Conservation (phyloP, 2,888 invertebrate genomes). For the Bombylius major region DNA sequence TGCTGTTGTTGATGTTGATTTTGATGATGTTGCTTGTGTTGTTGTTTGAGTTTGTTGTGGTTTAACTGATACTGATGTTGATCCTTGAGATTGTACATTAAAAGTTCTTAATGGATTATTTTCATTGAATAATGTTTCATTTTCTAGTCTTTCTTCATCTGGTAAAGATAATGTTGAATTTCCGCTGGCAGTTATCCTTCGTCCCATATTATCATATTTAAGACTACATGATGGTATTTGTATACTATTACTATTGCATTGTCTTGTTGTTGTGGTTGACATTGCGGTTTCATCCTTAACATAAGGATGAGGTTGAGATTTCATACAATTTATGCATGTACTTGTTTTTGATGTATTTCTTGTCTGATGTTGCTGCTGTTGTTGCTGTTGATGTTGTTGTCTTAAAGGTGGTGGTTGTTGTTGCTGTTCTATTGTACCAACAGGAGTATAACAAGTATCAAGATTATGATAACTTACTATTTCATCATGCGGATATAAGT, state of each 20-base stretch:
- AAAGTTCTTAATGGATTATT: conserved; percentile 21
- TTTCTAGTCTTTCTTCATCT: conserved; percentile 40
- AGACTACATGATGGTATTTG: conserved; percentile 31
- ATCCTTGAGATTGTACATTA: conserved; percentile 1
- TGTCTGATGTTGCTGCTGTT: conserved; percentile 1
- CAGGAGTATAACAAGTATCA: conserved; percentile 27
- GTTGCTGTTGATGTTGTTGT: conserved; percentile 20
- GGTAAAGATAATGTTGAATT: conserved; percentile 77
- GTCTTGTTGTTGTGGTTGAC: conserved; percentile 1
- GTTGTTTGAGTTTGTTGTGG: background rate
- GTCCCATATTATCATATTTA: conserved; percentile 83
- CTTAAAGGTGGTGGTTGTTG: conserved; percentile 15
- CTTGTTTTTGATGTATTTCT: conserved; percentile 18
- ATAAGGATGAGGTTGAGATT: conserved; percentile 14
- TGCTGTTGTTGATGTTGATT: conserved; percentile 14
- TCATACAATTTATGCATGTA: conserved; percentile 23
- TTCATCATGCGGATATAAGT: conserved; percentile 35
- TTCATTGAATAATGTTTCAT: conserved; percentile 32
- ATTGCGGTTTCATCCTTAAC: conserved; percentile 12
- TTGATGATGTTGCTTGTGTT: conserved; percentile 15
- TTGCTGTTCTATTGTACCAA: conserved; percentile 16
- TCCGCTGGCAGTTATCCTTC: conserved; percentile 76
- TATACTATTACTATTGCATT: background rate
- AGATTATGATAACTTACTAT: conserved; percentile 35
- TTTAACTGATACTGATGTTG: conserved; percentile 5